Evolutionary conservation across 1,140 invertebrate species (phyloP).

Genomic region (Megalonaias nervosa): DNA sequence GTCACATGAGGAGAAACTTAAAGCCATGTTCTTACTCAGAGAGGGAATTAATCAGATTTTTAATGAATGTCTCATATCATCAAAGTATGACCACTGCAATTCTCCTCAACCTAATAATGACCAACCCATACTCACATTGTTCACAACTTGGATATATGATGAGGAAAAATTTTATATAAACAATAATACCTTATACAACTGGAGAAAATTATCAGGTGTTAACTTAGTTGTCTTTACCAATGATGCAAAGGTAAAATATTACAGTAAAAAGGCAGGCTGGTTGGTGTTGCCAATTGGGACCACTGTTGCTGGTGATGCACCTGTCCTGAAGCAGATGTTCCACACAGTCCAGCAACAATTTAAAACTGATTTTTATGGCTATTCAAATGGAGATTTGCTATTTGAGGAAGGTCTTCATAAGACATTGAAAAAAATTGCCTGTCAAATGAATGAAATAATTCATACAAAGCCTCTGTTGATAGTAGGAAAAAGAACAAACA

Average conservation of each 20-base stretch:
- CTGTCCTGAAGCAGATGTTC: constrained; percentile 52
- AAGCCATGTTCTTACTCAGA: constrained; percentile 11
- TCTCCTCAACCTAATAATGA: background rate
- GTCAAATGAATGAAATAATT: constrained; percentile 3
- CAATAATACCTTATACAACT: constrained; percentile 53
- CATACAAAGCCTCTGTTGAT: constrained; percentile 31
- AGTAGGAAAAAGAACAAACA: constrained; percentile 45
- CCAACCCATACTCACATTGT: constrained; percentile 43
- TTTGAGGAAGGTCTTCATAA: constrained; percentile 43
- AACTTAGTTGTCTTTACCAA: constrained; percentile 49
- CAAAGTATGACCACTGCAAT: background rate
- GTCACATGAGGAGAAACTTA: constrained; percentile 19
- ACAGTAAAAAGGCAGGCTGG: constrained; percentile 38
- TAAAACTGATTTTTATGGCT: constrained; percentile 47
- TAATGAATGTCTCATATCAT: background rate
- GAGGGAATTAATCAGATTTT: constrained; percentile 9
- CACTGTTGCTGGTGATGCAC: constrained; percentile 38
- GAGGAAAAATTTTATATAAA: constrained; percentile 38
- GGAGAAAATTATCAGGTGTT: constrained; percentile 43
- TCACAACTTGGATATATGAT: constrained; percentile 42
- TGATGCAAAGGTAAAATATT: constrained; percentile 16
- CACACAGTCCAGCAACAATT: constrained; percentile 31
- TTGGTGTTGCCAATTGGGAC: constrained; percentile 27
- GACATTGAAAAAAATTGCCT: constrained; percentile 35
- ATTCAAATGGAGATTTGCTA: constrained; percentile 53